Conservation (phyloP, 2,797 vertebrate species). For the Enoplosus armatus region DNA sequence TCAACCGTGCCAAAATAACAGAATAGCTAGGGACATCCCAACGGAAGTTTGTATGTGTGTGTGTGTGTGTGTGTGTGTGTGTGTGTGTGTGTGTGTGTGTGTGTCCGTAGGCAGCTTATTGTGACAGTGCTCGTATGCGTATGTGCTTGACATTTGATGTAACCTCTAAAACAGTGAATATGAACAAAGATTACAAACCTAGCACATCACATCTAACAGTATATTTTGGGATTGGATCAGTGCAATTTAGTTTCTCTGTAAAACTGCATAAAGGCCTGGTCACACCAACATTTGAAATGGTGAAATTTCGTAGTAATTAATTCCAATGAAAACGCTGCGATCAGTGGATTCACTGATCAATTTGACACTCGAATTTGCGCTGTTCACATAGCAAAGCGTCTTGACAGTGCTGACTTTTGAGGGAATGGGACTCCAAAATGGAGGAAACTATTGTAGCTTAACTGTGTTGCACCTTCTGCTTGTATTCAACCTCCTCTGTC, state of each 20-base stretch:
- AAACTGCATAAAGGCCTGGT: background rate
- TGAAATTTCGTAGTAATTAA: background rate
- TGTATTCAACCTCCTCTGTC: too few species aligned
- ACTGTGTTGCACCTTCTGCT: too few species aligned
- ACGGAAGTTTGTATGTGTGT: conserved; percentile 45
- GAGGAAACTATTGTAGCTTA: too few species aligned
- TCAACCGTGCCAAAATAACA: conserved; percentile 66
- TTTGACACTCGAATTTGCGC: background rate
- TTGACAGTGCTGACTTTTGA: background rate
- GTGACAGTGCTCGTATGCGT: conserved; percentile 15
- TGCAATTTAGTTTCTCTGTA: background rate
- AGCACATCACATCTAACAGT: background rate
- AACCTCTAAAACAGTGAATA: background rate
- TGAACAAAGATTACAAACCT: background rate
- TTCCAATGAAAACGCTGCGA: background rate
- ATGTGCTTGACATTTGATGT: background rate
- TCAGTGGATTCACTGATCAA: background rate
- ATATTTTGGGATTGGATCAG: background rate
- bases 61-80: conserved; percentile 22
- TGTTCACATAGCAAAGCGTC: too few species aligned
- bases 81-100: conserved; percentile 2
- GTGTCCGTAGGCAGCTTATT: conserved; percentile 7
- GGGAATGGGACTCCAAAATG: background rate
- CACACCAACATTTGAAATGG: background rate
- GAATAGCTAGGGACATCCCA: conserved; percentile 72